Percentiles rank a stretch among this genome's conserved stretches.
phyloP scores from a whole-genome alignment of 2,888 invertebrate species.

The Chalcis sispes region DNA sequence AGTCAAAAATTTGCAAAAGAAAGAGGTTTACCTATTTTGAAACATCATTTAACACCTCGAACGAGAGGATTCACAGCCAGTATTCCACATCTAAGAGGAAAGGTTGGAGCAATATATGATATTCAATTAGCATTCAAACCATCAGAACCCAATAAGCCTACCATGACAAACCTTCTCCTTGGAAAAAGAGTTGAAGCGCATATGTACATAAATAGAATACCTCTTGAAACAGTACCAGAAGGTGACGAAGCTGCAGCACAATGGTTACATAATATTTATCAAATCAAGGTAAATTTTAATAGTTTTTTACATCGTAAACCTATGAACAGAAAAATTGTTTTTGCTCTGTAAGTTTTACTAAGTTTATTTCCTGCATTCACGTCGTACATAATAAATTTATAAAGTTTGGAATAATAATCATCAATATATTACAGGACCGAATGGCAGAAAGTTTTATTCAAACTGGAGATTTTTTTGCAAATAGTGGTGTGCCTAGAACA shows the following conservation, averaged over 20 bases:
- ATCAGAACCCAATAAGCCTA: conserved; percentile 83
- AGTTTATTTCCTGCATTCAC: conserved; percentile 22
- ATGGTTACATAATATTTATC: conserved; percentile 90
- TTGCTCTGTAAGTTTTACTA: not conserved
- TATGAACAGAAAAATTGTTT: too few relatives aligned
- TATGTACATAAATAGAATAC: conserved; percentile 88
- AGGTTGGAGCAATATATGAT: conserved; percentile 90
- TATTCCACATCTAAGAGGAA: conserved; percentile 87
- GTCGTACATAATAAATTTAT: conserved; percentile 1
- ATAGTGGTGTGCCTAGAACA: conserved; percentile 83
- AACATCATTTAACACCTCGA: conserved; percentile 94
- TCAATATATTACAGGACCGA: conserved; percentile 80
- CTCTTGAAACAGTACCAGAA: conserved; percentile 87
- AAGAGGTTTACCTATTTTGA: conserved; percentile 89
- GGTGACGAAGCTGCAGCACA: conserved; percentile 85
- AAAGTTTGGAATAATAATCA: conserved; percentile 11
- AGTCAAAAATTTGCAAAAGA: conserved; percentile 92
- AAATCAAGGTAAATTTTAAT: conserved; percentile 82
- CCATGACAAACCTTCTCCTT: conserved; percentile 85
- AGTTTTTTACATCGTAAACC: not conserved
- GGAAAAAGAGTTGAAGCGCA: conserved; percentile 86
- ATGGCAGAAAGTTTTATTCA: conserved; percentile 85
- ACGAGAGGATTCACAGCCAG: conserved; percentile 96
- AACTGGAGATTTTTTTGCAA: conserved; percentile 88
- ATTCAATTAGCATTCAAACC: conserved; percentile 85